Evolutionary conservation across 2,113 vertebrate genomes (phyloP).

Genomic region (Vicugna pacos): DNA sequence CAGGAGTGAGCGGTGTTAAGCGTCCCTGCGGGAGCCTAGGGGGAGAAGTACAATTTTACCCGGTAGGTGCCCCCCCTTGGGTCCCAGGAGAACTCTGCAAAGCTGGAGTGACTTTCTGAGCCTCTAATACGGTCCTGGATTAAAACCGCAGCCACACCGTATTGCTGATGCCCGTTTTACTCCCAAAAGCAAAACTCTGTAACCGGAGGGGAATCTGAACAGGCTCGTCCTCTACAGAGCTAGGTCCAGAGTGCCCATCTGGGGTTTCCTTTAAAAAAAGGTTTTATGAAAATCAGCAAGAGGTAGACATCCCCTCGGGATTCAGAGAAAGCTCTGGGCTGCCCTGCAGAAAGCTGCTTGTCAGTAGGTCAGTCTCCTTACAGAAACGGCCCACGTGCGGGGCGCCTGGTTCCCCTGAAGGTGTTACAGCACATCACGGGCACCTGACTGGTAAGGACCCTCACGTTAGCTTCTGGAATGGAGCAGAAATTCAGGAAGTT

Average conservation of each 20-base stretch:
- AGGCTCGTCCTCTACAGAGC: background rate
- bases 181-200: background rate
- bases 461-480: background rate
- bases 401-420: background rate
- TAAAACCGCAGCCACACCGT: background rate
- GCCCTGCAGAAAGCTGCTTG: background rate
- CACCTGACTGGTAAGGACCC: background rate
- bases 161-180: background rate
- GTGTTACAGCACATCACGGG: too few species aligned
- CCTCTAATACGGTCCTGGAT: background rate
- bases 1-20: background rate
- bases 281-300: background rate
- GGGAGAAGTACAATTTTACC: fast-evolving
- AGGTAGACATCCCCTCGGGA: background rate
- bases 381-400: fast-evolving
- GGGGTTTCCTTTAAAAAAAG: background rate
- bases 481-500: background rate
- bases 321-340: background rate
- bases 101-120: background rate
- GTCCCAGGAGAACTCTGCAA: background rate
- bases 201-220: background rate
- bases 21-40: fast-evolving
- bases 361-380: too few species aligned
- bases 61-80: background rate
- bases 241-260: background rate